Evolutionary conservation across 1,140 invertebrate species (phyloP).

Genomic region (Magallana ariakensis): DNA sequence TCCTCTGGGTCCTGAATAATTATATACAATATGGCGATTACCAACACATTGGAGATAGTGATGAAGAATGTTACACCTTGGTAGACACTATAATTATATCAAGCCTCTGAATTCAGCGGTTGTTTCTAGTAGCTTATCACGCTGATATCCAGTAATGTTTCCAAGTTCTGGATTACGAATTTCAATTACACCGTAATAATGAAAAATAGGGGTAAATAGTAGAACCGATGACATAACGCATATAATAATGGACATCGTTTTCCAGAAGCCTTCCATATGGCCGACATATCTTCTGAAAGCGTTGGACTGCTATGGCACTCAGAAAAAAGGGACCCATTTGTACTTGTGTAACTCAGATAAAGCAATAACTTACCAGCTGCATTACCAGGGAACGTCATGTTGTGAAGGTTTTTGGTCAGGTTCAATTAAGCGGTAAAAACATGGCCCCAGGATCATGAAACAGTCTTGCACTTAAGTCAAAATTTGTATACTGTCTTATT

Average conservation of each 20-base stretch:
- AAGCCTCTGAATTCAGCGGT: background rate
- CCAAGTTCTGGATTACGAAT: background rate
- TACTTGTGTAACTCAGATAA: slow-evolving; percentile 43
- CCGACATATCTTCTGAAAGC: slow-evolving; percentile 13
- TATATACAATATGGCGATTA: slow-evolving; percentile 18
- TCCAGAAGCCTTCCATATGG: slow-evolving; percentile 35
- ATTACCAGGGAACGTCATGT: background rate
- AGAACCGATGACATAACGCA: background rate
- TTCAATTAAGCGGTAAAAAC: background rate
- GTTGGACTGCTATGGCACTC: background rate
- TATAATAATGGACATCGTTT: slow-evolving; percentile 18
- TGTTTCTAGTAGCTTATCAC: background rate
- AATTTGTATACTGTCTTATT: no score
- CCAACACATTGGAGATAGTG: background rate
- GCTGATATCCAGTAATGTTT: slow-evolving; percentile 33
- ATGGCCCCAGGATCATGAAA: no score
- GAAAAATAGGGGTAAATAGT: slow-evolving; percentile 3
- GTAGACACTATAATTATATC: background rate
- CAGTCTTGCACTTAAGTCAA: no score
- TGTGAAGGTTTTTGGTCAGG: slow-evolving; percentile 21
- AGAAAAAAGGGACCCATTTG: slow-evolving; percentile 46
- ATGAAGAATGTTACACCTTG: slow-evolving; percentile 1
- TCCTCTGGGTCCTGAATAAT: background rate
- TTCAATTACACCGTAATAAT: slow-evolving; percentile 36
- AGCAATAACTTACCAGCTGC: slow-evolving; percentile 42